A percentile compares a stretch with the other conserved stretches of the same genome.
Conservation (phyloP, 2,888 invertebrate species). For the Latheticus oryzae region DNA sequence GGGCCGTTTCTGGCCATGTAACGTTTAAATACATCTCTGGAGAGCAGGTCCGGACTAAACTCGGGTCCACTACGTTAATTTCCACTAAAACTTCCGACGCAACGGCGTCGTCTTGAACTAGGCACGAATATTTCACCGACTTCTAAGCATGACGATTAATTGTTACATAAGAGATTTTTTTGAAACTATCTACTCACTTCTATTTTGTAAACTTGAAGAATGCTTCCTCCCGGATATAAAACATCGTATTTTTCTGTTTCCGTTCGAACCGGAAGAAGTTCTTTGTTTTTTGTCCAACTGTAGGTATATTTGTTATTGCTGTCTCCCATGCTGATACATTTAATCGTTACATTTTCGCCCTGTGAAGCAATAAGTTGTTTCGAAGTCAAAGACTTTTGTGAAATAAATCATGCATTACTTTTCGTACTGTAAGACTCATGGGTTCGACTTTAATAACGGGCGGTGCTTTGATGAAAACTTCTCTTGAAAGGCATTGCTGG, state of each 20-base stretch:
- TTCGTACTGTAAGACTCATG: slow-evolving; percentile 76
- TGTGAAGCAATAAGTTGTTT: slow-evolving; percentile 55
- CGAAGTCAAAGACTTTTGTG: slow-evolving; percentile 11
- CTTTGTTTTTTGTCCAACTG: slow-evolving; percentile 85
- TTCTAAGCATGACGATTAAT: too few relatives aligned
- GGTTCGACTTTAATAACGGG: slow-evolving; percentile 78
- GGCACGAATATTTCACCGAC: slow-evolving; percentile 76
- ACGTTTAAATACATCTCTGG: slow-evolving; percentile 70
- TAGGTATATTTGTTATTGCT: slow-evolving; percentile 78
- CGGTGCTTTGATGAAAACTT: slow-evolving; percentile 72
- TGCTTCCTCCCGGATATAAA: slow-evolving; percentile 84
- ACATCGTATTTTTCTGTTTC: slow-evolving; percentile 88
- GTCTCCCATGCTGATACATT: slow-evolving; percentile 79
- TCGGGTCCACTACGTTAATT: slow-evolving; percentile 73
- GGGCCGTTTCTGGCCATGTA: slow-evolving; percentile 77
- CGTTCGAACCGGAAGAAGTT: slow-evolving; percentile 78
- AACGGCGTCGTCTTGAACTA: slow-evolving; percentile 68
- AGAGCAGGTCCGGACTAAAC: slow-evolving; percentile 70
- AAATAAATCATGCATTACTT: slow-evolving; percentile 66
- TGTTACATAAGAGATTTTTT: not conserved
- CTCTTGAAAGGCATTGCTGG: slow-evolving; percentile 75
- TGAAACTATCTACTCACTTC: slow-evolving; percentile 68
- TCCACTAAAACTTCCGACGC: slow-evolving; percentile 73
- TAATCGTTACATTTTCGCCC: slow-evolving; percentile 78
- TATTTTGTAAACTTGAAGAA: slow-evolving; percentile 81